phyloP scores from a whole-genome alignment of 2,113 vertebrate species.

The Euleptes europaea region DNA sequence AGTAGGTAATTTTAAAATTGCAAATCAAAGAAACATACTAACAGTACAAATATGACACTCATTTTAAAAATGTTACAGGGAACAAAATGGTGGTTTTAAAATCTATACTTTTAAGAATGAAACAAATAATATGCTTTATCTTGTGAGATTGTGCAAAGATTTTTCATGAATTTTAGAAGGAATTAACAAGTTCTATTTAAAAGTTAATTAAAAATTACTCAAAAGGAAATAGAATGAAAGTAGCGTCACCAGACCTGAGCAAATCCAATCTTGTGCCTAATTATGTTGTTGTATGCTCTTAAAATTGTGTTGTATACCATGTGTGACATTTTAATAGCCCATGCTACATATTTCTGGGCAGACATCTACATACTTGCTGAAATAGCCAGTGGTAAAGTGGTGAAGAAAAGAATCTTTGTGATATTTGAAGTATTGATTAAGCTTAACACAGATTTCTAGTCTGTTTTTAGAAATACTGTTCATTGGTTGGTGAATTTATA shows the following conservation, averaged over 20 bases:
- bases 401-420: neutral
- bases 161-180: slow-evolving; percentile 7
- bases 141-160: neutral
- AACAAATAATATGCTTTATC: neutral
- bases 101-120: neutral
- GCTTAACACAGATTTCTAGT: neutral
- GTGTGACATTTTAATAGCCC: no score
- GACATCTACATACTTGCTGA: no score
- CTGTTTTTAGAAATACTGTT: neutral
- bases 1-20: neutral
- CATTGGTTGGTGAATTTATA: neutral
- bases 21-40: neutral
- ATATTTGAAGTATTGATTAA: neutral
- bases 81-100: neutral
- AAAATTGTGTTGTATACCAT: no score
- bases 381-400: no score
- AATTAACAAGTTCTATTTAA: neutral
- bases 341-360: no score
- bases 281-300: no score
- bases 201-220: no score
- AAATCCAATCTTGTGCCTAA: no score
- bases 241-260: neutral
- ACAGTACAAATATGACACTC: neutral
- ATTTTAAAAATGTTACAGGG: neutral
- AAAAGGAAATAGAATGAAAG: slow-evolving; percentile 15